These are phyloP conservation scores for Melanerpes aurifrons DNA, from an alignment of 2,113 vertebrate species.

Conservation along the genomic window DNA sequence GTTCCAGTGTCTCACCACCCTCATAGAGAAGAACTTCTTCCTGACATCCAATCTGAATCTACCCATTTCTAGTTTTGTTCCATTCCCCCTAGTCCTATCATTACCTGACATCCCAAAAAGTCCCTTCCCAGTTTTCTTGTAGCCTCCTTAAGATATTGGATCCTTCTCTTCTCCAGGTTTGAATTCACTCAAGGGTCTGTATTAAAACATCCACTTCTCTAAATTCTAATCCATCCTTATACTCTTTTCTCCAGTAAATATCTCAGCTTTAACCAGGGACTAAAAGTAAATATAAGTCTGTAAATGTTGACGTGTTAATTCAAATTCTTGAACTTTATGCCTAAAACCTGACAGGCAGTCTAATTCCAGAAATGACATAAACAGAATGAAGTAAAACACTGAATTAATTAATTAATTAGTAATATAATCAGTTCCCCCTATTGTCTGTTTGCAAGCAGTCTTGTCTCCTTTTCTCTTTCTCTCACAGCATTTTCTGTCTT, in stretches of 20 bases:
- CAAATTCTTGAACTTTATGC: background rate
- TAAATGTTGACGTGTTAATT: background rate
- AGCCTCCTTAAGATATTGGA: no score
- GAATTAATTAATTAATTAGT: background rate
- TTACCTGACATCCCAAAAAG: no score
- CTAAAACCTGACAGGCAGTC: background rate
- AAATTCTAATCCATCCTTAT: background rate
- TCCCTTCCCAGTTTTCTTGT: no score
- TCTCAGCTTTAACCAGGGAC: background rate
- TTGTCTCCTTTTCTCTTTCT: background rate
- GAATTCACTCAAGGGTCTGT: background rate
- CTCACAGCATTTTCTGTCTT: background rate
- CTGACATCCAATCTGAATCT: no score
- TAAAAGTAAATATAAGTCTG: background rate
- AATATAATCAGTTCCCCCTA: background rate
- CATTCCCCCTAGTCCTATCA: no score
- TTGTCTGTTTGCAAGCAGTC: background rate
- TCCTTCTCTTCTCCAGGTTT: no score
- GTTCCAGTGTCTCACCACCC: no score
- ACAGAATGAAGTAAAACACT: background rate
- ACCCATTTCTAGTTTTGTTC: no score
- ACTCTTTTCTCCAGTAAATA: background rate
- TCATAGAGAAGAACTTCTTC: no score
- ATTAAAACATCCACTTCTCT: background rate
- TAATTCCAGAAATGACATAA: background rate